Base-by-base conservation (phyloP, 2,888 invertebrate genomes). In the Hypolimnas misippus region DNA sequence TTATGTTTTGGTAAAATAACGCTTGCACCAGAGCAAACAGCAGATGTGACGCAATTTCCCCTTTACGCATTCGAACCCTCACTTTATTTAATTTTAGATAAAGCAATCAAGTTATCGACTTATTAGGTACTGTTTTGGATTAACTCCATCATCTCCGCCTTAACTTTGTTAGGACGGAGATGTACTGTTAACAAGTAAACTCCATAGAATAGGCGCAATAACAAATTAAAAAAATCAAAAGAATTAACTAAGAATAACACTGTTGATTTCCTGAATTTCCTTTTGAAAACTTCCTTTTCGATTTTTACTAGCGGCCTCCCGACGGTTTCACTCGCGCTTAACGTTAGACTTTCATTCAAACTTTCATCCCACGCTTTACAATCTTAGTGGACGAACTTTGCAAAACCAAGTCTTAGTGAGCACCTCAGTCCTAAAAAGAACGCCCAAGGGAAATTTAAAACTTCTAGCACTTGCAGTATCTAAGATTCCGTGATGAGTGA, bases 31-130 rank as follows among this genome's bases (percentile, higher is more conserved):
- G 17, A 17, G 42, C 10, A 19, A 42, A 42, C 16, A 42, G 17
- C 7, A 16, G 10, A 7, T 2, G 17, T 65, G n/a, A n/a, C 69
- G 67, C 73, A 76, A 79, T 79, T 76, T 80, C 70, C 69, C 63
- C 63, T 51, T 54, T 57, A 64, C 50, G 42, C 57, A 54, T 54
- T 62, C 62, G 64, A 72, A 71, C 65, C 67, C 67, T 68, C 65
- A 59, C 70, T 72, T 74, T 71, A 72, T 74, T 71, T 72, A 70
- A 70, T 74, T 71, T 74, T 70, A n/a, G 52, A 55, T 63, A 58
- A 72, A 64, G 63, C 62, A 70, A 62, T 67, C 56, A 63, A 65
- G 57, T 73, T 65, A 74, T 73, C 71, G 65, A 33, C 10, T 33
- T 33, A 33, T 33, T 33, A n/a, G 50, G 67, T 70, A 66, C 63